Conservation (phyloP, 2,797 vertebrate species). For the Geotrypetes seraphini region DNA sequence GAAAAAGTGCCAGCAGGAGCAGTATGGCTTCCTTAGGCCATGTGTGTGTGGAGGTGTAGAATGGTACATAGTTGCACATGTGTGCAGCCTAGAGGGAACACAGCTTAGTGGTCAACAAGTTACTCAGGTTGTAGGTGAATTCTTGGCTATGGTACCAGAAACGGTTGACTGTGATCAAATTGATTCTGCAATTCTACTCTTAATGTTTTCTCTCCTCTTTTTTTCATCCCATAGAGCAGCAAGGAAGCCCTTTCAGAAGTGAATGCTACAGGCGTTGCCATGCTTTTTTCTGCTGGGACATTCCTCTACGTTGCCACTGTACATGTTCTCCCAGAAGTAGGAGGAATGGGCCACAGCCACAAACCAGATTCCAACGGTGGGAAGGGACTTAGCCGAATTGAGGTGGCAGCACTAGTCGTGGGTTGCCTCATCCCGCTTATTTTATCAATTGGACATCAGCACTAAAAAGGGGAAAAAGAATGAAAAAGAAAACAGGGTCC, state of each 20-base stretch:
- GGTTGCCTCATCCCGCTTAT: conserved; percentile 93
- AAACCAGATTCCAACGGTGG: conserved; percentile 57
- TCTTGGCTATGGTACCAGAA: too few relatives aligned
- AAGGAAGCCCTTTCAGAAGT: conserved; percentile 93
- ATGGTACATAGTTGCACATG: too few relatives aligned
- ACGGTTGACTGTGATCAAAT: too few relatives aligned
- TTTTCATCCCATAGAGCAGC: conserved; percentile 75
- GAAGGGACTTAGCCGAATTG: conserved; percentile 87
- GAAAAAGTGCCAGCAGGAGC: too few relatives aligned
- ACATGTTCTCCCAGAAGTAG: conserved; percentile 94
- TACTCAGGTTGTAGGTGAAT: too few relatives aligned
- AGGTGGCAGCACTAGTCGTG: conserved; percentile 82
- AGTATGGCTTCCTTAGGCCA: too few relatives aligned
- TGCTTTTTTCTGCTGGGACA: conserved; percentile 96
- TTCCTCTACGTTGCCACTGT: conserved; percentile 97
- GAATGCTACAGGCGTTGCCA: conserved; percentile 94
- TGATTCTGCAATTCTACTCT: too few relatives aligned
- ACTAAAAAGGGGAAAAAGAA: conserved; percentile 50
- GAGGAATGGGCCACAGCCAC: conserved; percentile 86
- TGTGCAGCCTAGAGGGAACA: too few relatives aligned
- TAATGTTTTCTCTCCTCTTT: background rate
- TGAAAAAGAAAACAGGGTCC: conserved; percentile 2
- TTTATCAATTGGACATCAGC: conserved; percentile 90
- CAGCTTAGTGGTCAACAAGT: too few relatives aligned
- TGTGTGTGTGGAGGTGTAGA: too few relatives aligned